These are phyloP conservation scores for Leptinotarsa rubiginosa DNA, from an alignment of 2,888 invertebrate genomes.

Conservation along the genomic window DNA sequence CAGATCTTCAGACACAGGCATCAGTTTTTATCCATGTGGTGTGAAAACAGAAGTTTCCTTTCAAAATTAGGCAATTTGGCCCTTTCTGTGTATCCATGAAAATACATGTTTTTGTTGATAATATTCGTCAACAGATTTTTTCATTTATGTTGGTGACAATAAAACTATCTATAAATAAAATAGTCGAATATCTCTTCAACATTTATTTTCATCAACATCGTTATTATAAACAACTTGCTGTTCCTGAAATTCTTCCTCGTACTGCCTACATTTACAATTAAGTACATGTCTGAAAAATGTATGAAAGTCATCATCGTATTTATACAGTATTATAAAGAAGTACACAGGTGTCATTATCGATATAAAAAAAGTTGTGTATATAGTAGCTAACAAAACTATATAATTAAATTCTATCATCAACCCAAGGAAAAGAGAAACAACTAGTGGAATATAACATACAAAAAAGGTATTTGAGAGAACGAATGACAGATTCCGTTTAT, in stretches of 20 bases:
- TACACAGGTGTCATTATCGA: constrained; percentile 33
- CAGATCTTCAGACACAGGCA: too few species aligned
- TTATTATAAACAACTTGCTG: constrained; percentile 37
- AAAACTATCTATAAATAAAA: not conserved
- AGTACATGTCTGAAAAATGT: constrained; percentile 34
- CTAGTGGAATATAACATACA: not conserved
- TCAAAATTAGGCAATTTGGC: too few species aligned
- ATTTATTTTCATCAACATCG: not conserved
- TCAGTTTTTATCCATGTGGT: too few species aligned
- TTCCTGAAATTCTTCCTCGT: constrained; percentile 26
- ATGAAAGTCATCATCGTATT: constrained; percentile 36
- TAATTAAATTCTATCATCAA: not conserved
- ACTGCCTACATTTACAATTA: constrained; percentile 34
- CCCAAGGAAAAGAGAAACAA: constrained; percentile 10
- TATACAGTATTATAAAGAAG: constrained; percentile 27
- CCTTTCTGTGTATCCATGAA: too few species aligned
- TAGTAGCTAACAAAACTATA: not conserved
- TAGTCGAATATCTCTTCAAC: not conserved
- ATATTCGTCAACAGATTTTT: too few species aligned
- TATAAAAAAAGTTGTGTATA: constrained; percentile 24
- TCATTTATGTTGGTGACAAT: too few species aligned
- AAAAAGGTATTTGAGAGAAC: constrained; percentile 29
- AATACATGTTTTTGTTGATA: too few species aligned
- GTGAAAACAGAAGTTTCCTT: too few species aligned
- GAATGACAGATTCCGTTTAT: constrained; percentile 1